Conservation (phyloP, 2,797 vertebrate species). For the Carapus acus region DNA sequence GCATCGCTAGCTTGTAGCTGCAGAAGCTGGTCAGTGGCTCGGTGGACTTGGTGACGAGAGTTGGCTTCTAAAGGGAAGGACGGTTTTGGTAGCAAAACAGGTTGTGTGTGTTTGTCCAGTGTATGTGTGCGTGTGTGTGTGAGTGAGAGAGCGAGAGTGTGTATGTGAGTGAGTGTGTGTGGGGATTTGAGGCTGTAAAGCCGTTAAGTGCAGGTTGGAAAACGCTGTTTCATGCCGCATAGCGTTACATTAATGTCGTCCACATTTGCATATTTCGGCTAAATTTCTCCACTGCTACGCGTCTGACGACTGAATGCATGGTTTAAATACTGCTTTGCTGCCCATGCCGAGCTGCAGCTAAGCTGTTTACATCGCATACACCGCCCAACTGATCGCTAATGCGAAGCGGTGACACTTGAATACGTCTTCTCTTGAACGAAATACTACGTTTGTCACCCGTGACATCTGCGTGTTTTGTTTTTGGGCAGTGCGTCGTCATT, state of each 20-base stretch:
- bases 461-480: conserved; percentile 29
- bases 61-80: not conserved
- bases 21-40: conserved; percentile 27
- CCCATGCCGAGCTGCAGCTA: not conserved
- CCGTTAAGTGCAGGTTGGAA: no score
- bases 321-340: not conserved
- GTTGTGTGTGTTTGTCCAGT: no score
- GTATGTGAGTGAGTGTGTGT: no score
- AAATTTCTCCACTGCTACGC: no score
- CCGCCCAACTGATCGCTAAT: conserved; percentile 2
- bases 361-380: conserved; percentile 25
- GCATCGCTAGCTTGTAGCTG: conserved; percentile 38
- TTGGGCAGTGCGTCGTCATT: not conserved
- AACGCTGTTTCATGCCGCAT: no score
- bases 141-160: no score
- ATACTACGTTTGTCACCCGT: conserved; percentile 9
- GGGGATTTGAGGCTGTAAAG: not conserved
- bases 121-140: no score
- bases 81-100: not conserved
- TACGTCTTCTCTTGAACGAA: conserved; percentile 20
- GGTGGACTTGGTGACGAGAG: conserved; percentile 30
- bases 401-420: not conserved
- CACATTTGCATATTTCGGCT: conserved; percentile 11
- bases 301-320: not conserved
- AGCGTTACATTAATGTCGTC: no score